A percentile compares a stretch with the other conserved stretches of the same genome.
phyloP scores from a whole-genome alignment of 2,888 invertebrate species.

The Mylabris sibirica region DNA sequence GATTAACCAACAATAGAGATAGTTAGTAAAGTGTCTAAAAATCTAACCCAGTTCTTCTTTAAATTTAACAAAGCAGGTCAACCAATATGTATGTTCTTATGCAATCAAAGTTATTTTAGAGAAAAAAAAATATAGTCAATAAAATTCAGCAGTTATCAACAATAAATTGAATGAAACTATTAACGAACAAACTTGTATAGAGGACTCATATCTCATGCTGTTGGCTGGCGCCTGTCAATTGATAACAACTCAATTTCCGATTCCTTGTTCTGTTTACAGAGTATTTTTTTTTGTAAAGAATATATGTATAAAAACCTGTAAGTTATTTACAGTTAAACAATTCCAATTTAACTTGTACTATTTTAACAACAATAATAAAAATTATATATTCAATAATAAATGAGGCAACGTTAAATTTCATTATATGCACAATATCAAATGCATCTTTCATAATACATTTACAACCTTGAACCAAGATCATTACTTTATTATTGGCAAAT shows the following conservation, averaged over 20 bases:
- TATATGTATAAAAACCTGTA: too few relatives aligned
- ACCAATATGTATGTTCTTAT: slow-evolving; percentile 19
- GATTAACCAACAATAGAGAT: neutral
- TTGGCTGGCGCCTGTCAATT: slow-evolving; percentile 12
- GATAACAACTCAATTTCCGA: slow-evolving; percentile 13
- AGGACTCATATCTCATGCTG: neutral
- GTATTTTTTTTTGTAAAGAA: neutral
- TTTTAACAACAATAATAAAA: neutral
- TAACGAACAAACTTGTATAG: neutral
- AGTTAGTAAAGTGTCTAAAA: neutral
- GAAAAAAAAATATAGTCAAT: neutral
- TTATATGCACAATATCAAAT: neutral
- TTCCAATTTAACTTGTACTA: neutral
- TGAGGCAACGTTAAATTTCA: neutral
- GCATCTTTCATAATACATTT: slow-evolving; percentile 3
- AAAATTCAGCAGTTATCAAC: neutral
- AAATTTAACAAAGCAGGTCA: slow-evolving; percentile 31
- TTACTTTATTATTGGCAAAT: slow-evolving; percentile 6
- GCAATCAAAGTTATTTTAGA: slow-evolving; percentile 10
- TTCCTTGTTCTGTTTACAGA: neutral
- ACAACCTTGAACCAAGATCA: slow-evolving; percentile 11
- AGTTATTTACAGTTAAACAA: neutral
- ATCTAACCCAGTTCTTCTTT: slow-evolving; percentile 36
- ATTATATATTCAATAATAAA: neutral
- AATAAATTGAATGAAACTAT: neutral